Evolutionary conservation across 2,888 invertebrate species (phyloP).

Genomic region (Perithous albicinctus): DNA sequence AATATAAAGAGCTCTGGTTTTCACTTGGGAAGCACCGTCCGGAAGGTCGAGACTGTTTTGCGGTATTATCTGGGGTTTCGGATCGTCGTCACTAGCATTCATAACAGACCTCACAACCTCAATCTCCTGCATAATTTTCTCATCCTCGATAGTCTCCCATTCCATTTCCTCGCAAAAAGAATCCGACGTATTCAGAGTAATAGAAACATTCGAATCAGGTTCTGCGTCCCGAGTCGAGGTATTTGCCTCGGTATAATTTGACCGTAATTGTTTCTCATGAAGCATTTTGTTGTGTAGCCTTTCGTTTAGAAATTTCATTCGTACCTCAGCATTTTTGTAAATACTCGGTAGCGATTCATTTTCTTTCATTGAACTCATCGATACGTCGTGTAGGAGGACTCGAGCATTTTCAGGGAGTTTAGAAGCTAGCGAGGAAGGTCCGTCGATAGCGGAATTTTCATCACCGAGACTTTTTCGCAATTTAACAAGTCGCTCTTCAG

Average conservation of each 20-base stretch:
- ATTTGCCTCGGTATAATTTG: neutral
- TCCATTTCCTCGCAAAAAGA: constrained; percentile 82
- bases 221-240: neutral
- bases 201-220: neutral
- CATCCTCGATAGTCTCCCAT: constrained; percentile 83
- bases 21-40: constrained; percentile 28
- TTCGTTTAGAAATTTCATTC: constrained; percentile 52
- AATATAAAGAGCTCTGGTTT: constrained; percentile 75
- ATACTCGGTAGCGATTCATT: constrained; percentile 42
- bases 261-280: constrained; percentile 2
- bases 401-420: neutral
- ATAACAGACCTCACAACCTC: constrained; percentile 78
- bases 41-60: constrained; percentile 71
- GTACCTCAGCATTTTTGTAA: constrained; percentile 57
- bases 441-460: constrained; percentile 15
- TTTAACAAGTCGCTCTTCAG: constrained; percentile 50
- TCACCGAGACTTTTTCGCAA: constrained; percentile 52
- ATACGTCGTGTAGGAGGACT: neutral
- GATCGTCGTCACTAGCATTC: constrained; percentile 53
- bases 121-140: constrained; percentile 80
- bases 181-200: constrained; percentile 44
- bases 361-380: neutral
- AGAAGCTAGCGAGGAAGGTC: neutral
- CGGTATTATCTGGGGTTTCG: constrained; percentile 56
- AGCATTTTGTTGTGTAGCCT: constrained; percentile 43